Conservation (phyloP, 1,140 invertebrate species). For the Gonioctena quinquepunctata region DNA sequence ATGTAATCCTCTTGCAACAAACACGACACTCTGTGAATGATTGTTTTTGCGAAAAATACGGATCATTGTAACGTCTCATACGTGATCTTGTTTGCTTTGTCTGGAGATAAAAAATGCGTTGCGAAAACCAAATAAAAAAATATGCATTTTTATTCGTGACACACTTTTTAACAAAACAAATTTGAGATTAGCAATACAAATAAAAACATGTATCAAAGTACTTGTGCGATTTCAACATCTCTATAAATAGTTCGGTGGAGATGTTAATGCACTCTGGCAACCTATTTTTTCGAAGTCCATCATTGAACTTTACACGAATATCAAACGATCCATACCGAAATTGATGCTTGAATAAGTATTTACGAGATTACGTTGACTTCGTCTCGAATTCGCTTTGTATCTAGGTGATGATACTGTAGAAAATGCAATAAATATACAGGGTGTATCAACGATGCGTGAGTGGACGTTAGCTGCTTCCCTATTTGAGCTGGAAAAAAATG, state of each 20-base stretch:
- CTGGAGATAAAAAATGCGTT: conserved; percentile 36
- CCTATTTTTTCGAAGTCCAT: too few species aligned
- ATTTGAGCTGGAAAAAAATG: too few species aligned
- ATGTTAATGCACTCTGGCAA: not conserved
- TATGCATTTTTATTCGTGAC: conserved; percentile 28
- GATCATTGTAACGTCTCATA: not conserved
- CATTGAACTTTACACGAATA: too few species aligned
- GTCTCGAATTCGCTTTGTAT: too few species aligned
- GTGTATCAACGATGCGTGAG: too few species aligned
- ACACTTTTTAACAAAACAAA: conserved; percentile 32
- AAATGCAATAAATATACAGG: too few species aligned
- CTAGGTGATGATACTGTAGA: too few species aligned
- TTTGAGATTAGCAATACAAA: conserved; percentile 24
- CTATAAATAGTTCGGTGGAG: conserved; percentile 1
- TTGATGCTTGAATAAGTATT: too few species aligned
- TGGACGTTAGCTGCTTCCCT: too few species aligned
- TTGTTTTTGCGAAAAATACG: not conserved
- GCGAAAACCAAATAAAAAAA: conserved; percentile 25
- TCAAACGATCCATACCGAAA: too few species aligned
- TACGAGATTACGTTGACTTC: too few species aligned
- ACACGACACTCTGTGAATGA: not conserved
- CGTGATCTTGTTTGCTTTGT: conserved; percentile 27
- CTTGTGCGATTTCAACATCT: conserved; percentile 11
- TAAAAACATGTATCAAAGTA: conserved; percentile 10
- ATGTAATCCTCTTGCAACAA: not conserved